Conservation (phyloP, 2,797 vertebrate genomes). For the Crocodylus rhombifer region DNA sequence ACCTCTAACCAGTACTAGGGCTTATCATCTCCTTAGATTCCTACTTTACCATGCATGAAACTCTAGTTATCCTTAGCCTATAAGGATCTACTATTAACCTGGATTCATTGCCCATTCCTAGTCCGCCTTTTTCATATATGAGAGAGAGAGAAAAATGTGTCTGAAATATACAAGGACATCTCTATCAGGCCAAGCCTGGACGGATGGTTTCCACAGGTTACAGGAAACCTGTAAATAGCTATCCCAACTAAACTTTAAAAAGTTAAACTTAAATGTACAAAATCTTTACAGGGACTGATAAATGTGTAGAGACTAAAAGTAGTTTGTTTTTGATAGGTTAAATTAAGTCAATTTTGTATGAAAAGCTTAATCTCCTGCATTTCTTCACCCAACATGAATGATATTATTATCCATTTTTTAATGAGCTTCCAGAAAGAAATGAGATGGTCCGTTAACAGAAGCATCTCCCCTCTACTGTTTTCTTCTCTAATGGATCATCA, state of each 20-base stretch:
- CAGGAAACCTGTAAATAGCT: background rate
- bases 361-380: background rate
- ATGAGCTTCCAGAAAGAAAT: background rate
- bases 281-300: background rate
- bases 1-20: background rate
- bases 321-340: background rate
- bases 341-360: conserved; percentile 33
- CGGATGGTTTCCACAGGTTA: background rate
- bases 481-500: background rate
- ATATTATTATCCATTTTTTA: background rate
- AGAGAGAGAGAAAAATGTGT: background rate
- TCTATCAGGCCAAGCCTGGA: background rate
- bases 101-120: background rate
- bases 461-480: background rate
- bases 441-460: background rate
- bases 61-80: background rate
- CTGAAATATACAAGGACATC: background rate
- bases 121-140: background rate
- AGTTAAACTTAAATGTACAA: background rate
- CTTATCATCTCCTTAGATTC: background rate
- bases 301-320: background rate
- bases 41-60: background rate
- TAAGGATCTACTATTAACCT: background rate
- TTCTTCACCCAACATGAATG: background rate
- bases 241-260: conserved; percentile 22